phyloP scores from a whole-genome alignment of 2,113 vertebrate species.

The Argyrosomus japonicus region DNA sequence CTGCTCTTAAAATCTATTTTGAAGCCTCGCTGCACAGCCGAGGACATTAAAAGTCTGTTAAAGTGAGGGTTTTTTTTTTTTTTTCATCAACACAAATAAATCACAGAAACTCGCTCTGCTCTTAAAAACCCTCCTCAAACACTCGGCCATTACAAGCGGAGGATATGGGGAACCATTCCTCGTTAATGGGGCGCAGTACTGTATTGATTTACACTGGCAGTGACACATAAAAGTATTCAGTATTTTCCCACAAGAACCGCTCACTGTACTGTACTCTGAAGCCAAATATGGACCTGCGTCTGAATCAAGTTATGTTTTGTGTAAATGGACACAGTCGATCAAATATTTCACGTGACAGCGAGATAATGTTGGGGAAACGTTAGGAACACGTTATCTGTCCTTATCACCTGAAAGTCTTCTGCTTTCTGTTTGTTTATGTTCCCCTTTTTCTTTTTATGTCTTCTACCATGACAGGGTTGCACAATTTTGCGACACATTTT shows the following conservation, averaged over 20 bases:
- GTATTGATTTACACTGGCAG: constrained; percentile 60
- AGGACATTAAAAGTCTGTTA: constrained; percentile 32
- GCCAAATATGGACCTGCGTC: constrained; percentile 58
- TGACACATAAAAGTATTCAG: constrained; percentile 52
- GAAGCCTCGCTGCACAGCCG: constrained; percentile 1
- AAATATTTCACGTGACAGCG: constrained; percentile 28
- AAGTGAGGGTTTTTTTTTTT: constrained; percentile 2
- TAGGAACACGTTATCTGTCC: constrained; percentile 38
- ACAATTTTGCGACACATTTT: background rate
- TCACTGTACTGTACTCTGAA: constrained; percentile 42
- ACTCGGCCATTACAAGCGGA: constrained; percentile 5
- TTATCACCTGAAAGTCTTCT: constrained; percentile 26
- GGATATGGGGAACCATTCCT: constrained; percentile 22
- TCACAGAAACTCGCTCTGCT: background rate
- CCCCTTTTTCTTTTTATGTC: background rate
- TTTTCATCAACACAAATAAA: constrained; percentile 41
- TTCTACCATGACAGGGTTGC: background rate
- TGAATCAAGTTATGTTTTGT: constrained; percentile 26
- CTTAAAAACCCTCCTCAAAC: constrained; percentile 16
- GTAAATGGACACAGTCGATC: constrained; percentile 7
- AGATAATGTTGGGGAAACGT: constrained; percentile 43
- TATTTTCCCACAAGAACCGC: constrained; percentile 58
- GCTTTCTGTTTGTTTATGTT: constrained; percentile 5
- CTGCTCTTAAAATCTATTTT: constrained; percentile 30
- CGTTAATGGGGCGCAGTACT: constrained; percentile 30